Evolutionary conservation across 1,140 invertebrate genomes (phyloP).

Genomic region (Bathynomus jamesi): DNA sequence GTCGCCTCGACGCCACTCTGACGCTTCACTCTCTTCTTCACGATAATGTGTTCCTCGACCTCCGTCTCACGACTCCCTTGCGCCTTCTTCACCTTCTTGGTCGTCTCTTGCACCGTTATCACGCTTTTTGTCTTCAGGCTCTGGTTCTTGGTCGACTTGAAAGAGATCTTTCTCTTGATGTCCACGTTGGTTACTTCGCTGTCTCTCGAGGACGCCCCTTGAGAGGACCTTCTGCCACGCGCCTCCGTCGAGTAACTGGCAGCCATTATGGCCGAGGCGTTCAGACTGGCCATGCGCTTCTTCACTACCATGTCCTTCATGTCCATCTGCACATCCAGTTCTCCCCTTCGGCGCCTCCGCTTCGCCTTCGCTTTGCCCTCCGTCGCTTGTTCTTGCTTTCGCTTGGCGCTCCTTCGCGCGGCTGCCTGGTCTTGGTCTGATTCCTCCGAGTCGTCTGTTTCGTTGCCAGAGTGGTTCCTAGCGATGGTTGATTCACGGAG

Average conservation of each 20-base stretch:
- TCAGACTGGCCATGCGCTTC: conserved; percentile 85
- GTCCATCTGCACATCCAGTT: conserved; percentile 53
- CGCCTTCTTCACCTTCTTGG: conserved; percentile 36
- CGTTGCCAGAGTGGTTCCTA: conserved; percentile 45
- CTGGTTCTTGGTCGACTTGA: conserved; percentile 30
- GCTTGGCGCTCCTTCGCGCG: conserved; percentile 31
- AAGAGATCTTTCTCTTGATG: conserved; percentile 32
- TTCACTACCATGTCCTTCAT: conserved; percentile 68
- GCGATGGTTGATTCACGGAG: conserved; percentile 22
- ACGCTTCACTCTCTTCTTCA: conserved; percentile 35
- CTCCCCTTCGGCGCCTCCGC: conserved; percentile 27
- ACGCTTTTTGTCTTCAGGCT: conserved; percentile 32
- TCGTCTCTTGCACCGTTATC: conserved; percentile 35
- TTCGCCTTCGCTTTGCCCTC: conserved; percentile 28
- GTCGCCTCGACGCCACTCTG: not conserved
- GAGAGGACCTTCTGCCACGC: conserved; percentile 39
- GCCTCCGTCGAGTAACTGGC: conserved; percentile 72
- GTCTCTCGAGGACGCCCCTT: conserved; percentile 27
- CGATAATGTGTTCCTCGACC: conserved; percentile 35
- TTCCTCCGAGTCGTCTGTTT: conserved; percentile 37
- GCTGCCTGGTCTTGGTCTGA: conserved; percentile 34
- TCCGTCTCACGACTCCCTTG: conserved; percentile 30
- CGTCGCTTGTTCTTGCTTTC: not conserved
- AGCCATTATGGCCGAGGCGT: conserved; percentile 82
- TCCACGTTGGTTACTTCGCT: conserved; percentile 36